phyloP scores from a whole-genome alignment of 2,888 invertebrate genomes.

The Deroplatys truncata region DNA sequence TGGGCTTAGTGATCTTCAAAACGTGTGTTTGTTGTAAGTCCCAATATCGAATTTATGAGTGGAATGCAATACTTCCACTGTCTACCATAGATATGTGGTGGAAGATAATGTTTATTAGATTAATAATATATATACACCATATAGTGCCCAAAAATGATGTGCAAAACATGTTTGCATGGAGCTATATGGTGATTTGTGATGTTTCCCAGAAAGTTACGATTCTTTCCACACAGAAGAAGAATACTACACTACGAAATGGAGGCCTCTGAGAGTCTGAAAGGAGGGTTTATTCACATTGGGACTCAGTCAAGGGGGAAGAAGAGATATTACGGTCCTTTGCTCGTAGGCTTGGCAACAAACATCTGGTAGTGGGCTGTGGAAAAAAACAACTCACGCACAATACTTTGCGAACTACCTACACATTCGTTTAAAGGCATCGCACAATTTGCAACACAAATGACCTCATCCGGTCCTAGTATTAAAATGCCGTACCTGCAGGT shows the following conservation, averaged over 20 bases:
- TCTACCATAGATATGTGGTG: too few species aligned
- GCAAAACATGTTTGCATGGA: too few species aligned
- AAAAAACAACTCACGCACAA: neutral
- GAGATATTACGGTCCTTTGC: neutral
- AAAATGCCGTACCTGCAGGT: neutral
- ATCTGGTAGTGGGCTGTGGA: neutral
- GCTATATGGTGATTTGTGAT: too few species aligned
- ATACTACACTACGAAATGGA: neutral
- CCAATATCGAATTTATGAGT: too few species aligned
- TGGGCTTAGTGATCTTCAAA: too few species aligned
- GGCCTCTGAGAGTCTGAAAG: neutral
- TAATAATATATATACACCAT: too few species aligned
- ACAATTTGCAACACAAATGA: neutral
- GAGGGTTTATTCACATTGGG: neutral
- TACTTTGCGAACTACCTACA: neutral
- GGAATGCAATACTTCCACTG: too few species aligned
- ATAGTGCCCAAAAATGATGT: too few species aligned
- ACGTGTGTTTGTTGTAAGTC: too few species aligned
- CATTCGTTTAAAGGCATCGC: neutral
- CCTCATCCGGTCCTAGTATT: neutral
- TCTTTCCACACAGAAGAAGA: neutral
- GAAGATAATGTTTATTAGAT: too few species aligned
- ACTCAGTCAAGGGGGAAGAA: neutral
- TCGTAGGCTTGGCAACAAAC: neutral
- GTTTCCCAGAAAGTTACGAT: neutral